Conservation (phyloP, 1,140 invertebrate genomes). For the Conopomorpha cramerella region DNA sequence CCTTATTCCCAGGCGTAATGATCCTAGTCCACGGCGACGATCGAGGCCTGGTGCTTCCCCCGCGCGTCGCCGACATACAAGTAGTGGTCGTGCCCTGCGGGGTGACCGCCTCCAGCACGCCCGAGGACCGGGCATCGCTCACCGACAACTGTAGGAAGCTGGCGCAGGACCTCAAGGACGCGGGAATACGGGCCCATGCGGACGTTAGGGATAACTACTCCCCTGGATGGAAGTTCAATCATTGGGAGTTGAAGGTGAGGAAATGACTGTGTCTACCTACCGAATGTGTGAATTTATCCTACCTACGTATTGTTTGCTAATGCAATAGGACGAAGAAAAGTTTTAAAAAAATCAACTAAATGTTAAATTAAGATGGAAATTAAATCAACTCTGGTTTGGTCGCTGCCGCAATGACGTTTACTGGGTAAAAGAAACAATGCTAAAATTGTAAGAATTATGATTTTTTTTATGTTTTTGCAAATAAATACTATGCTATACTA, state of each 20-base stretch:
- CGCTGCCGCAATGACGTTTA: too few species aligned
- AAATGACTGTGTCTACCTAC: too few species aligned
- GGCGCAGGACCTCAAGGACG: slow-evolving; percentile 62
- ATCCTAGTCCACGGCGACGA: slow-evolving; percentile 98
- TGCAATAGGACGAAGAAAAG: too few species aligned
- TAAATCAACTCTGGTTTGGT: too few species aligned
- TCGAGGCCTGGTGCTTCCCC: slow-evolving; percentile 94
- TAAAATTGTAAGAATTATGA: too few species aligned
- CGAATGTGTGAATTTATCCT: too few species aligned
- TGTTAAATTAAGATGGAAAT: too few species aligned
- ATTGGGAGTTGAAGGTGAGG: slow-evolving; percentile 96
- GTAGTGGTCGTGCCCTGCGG: slow-evolving; percentile 96
- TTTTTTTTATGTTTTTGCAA: too few species aligned
- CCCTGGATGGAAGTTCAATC: slow-evolving; percentile 99
- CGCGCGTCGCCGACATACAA: slow-evolving; percentile 83
- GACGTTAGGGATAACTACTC: slow-evolving; percentile 96
- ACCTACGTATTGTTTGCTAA: too few species aligned
- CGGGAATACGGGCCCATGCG: slow-evolving; percentile 73
- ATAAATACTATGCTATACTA: too few species aligned
- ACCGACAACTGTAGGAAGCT: slow-evolving; percentile 74
- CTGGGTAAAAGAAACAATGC: too few species aligned
- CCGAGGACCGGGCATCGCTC: slow-evolving; percentile 73
- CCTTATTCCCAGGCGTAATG: slow-evolving; percentile 74
- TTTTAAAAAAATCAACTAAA: too few species aligned
- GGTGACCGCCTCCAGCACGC: slow-evolving; percentile 80